These are phyloP conservation scores for Ptychochromis oligacanthus DNA, from an alignment of 2,113 vertebrate genomes.

Conservation along the genomic window DNA sequence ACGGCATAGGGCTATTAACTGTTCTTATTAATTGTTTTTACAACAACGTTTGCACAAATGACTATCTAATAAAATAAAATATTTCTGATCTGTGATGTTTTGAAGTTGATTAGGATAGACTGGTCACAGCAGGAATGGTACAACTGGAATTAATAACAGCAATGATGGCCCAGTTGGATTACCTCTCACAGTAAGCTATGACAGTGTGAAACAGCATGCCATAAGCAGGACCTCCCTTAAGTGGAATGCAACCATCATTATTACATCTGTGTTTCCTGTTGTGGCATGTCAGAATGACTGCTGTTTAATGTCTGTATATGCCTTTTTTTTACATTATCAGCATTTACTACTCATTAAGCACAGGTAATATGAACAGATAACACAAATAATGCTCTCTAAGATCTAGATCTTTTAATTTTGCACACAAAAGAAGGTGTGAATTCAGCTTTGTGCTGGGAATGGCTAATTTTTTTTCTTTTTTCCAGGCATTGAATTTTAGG, in stretches of 20 bases:
- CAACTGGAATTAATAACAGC: background rate
- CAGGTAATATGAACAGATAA: background rate
- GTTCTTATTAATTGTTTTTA: background rate
- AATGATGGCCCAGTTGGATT: background rate
- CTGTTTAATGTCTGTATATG: no score
- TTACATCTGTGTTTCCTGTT: background rate
- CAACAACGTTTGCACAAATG: background rate
- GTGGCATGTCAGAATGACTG: background rate
- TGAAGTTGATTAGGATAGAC: background rate
- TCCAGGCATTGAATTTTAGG: background rate
- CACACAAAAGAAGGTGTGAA: background rate
- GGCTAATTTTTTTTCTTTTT: background rate
- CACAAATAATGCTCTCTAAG: background rate
- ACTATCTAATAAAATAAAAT: background rate
- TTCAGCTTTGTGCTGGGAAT: background rate
- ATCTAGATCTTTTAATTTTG: background rate
- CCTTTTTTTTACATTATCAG: background rate
- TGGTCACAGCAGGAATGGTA: background rate
- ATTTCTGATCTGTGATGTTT: background rate
- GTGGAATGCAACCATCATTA: background rate
- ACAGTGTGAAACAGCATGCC: background rate
- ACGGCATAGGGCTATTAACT: background rate
- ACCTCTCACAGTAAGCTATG: background rate
- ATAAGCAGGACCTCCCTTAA: background rate
- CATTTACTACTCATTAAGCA: background rate